These are phyloP conservation scores for Pampus argenteus DNA, from an alignment of 2,797 vertebrate genomes.

Conservation along the genomic window DNA sequence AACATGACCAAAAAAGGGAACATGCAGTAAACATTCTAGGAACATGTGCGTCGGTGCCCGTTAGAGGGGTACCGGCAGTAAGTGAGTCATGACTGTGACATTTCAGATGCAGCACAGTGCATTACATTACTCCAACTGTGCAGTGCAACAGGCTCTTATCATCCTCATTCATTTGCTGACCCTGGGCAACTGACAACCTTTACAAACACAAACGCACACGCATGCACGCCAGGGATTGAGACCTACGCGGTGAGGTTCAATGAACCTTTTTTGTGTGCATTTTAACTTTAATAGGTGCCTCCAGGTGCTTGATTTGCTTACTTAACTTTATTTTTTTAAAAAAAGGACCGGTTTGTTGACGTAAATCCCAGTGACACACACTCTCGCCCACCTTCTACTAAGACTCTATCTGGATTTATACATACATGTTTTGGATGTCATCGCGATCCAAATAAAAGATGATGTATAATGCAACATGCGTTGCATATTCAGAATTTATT, in stretches of 20 bases:
- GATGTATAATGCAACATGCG: neutral
- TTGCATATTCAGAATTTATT: neutral
- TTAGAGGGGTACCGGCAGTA: slow-evolving; percentile 55
- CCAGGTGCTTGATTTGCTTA: neutral
- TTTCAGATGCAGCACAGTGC: slow-evolving; percentile 69
- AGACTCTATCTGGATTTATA: neutral
- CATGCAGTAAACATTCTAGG: slow-evolving; percentile 62
- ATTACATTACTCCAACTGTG: slow-evolving; percentile 72
- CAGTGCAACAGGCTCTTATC: slow-evolving; percentile 67
- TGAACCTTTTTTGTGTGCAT: slow-evolving; percentile 1
- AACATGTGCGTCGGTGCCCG: slow-evolving; percentile 52
- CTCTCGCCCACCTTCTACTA: neutral
- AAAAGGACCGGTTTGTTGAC: neutral
- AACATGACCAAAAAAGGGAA: slow-evolving; percentile 75
- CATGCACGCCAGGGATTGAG: slow-evolving; percentile 8
- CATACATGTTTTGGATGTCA: neutral
- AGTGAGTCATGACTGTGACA: slow-evolving; percentile 79
- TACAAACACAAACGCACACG: slow-evolving; percentile 35
- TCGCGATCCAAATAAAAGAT: neutral
- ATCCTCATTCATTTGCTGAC: slow-evolving; percentile 64
- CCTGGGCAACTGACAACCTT: slow-evolving; percentile 68
- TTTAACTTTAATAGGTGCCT: neutral
- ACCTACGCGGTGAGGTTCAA: neutral
- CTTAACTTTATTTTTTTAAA: neutral
- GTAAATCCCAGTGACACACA: neutral